A percentile compares a stretch with the other conserved stretches of the same genome.
Conservation (phyloP, 1,140 invertebrate species). For the Apis laboriosa region DNA sequence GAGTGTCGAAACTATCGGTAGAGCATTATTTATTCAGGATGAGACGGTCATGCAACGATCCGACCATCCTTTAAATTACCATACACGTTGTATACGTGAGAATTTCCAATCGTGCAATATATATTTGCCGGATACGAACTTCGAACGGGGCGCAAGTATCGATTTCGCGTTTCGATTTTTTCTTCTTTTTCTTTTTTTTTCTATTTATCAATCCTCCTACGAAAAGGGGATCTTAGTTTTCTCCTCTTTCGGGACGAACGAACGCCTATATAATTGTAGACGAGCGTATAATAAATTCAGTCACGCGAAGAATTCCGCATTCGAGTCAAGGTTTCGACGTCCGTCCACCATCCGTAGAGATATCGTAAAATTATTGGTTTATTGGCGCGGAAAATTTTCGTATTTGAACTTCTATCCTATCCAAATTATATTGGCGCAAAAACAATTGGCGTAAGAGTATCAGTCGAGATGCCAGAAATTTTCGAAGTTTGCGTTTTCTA, state of each 20-base stretch:
- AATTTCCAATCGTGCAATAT: neutral
- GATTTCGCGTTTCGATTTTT: neutral
- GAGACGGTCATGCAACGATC: neutral
- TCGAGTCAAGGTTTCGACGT: conserved; percentile 8
- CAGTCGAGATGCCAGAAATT: too few species aligned
- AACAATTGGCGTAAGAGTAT: too few species aligned
- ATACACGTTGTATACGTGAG: neutral
- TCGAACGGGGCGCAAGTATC: neutral
- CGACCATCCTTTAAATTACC: conserved; percentile 25
- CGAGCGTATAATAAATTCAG: conserved; percentile 24
- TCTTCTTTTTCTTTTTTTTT: neutral
- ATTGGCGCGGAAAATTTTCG: too few species aligned
- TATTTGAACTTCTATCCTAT: too few species aligned
- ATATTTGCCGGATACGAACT: neutral
- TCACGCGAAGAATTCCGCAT: conserved; percentile 27
- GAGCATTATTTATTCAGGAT: conserved; percentile 10
- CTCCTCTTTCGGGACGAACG: neutral
- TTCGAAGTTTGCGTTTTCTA: too few species aligned
- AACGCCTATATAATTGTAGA: conserved; percentile 3
- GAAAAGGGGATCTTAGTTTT: neutral
- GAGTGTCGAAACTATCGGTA: neutral
- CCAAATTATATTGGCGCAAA: too few species aligned
- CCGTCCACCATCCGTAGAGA: neutral
- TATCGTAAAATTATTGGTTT: too few species aligned
- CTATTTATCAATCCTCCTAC: neutral